Percentiles rank a stretch among this genome's conserved stretches.
These are phyloP conservation scores for Pyrocoelia pectoralis DNA, from an alignment of 2,888 invertebrate species.

Conservation along the genomic window DNA sequence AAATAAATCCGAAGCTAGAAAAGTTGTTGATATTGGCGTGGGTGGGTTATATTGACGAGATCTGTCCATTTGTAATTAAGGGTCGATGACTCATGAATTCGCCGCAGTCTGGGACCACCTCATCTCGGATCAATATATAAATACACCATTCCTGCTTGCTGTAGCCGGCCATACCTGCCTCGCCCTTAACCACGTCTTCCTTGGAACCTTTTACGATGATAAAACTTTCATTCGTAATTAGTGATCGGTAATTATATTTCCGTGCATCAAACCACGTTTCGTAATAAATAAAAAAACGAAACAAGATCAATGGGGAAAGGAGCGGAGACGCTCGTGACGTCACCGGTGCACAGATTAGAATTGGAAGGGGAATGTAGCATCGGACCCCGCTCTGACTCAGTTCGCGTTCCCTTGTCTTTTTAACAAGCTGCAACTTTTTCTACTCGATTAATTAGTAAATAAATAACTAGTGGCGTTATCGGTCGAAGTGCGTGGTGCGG, in stretches of 20 bases:
- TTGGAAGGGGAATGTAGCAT: constrained; percentile 22
- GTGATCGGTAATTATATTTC: no score
- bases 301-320: constrained; percentile 40
- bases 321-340: constrained; percentile 56
- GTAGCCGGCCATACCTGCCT: constrained; percentile 18
- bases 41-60: constrained; percentile 11
- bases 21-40: no score
- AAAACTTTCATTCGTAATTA: no score
- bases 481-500: no score
- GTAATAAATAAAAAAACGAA: neutral
- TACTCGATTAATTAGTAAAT: neutral
- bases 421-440: neutral
- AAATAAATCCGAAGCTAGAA: no score
- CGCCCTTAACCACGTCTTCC: constrained; percentile 23
- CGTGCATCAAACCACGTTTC: neutral
- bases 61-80: constrained; percentile 39
- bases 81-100: constrained; percentile 40
- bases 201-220: no score
- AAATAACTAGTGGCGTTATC: neutral
- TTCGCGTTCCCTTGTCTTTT: constrained; percentile 27
- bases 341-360: constrained; percentile 57
- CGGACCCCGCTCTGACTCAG: constrained; percentile 30
- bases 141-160: constrained; percentile 29
- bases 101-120: constrained; percentile 40
- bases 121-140: constrained; percentile 42